These are phyloP conservation scores for Carterocephalus palaemon DNA, from an alignment of 2,888 invertebrate species.

Conservation along the genomic window DNA sequence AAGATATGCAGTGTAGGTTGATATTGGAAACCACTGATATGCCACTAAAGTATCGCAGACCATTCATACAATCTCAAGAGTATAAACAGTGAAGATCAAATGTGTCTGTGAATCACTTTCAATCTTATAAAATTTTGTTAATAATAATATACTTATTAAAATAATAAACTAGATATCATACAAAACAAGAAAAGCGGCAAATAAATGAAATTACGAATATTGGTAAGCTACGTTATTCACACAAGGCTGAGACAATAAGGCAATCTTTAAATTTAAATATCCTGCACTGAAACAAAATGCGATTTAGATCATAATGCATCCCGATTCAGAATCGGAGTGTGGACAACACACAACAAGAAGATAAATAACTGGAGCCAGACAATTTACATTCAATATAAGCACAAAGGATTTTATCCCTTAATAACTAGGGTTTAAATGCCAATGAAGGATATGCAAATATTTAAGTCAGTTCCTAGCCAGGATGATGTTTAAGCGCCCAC, in stretches of 20 bases:
- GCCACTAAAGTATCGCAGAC: no score
- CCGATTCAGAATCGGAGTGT: conserved; percentile 34
- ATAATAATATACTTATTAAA: no score
- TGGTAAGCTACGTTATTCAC: no score
- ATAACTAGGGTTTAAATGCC: conserved; percentile 7
- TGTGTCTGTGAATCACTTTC: no score
- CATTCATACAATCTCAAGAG: no score
- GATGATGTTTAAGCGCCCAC: conserved; percentile 40
- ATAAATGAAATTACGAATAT: conserved; percentile 21
- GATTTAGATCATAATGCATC: conserved; percentile 43
- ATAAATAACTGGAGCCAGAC: conserved; percentile 32
- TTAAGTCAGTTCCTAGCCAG: conserved; percentile 19
- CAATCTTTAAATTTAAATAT: conserved; percentile 42
- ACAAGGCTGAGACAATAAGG: conserved; percentile 30
- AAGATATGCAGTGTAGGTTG: no score
- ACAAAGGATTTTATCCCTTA: conserved; percentile 20
- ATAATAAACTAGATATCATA: no score
- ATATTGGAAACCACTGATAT: no score
- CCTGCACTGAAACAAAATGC: conserved; percentile 40
- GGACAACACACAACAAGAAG: conserved; percentile 33
- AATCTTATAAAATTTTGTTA: no score
- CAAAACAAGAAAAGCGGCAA: conserved; percentile 13
- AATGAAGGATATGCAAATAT: conserved; percentile 14
- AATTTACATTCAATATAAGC: conserved; percentile 6
- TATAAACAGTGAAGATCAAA: no score